Evolutionary conservation across 2,797 vertebrate genomes (phyloP), one percentile per base, ranked within the genome.

Genomic region (Sibirionetta formosa): DNA sequence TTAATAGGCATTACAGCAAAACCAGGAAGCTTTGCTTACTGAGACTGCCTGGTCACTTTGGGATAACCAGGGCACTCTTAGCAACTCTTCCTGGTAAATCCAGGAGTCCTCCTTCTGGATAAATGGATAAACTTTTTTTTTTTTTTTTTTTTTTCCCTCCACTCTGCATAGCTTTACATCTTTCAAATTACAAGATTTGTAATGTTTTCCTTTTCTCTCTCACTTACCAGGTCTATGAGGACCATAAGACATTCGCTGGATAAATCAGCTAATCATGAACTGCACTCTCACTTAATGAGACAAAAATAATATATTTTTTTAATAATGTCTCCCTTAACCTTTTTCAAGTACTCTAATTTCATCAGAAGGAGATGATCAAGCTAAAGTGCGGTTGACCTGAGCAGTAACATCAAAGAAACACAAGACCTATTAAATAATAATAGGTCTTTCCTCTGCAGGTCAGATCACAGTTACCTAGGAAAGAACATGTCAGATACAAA

Each of bases 251-350:
- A 68, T 86, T 80, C 35, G 14, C 23, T 75, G 33, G 35, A 90
- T 88, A 86, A 86, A 48, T 82, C 50, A 85, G 68, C 48, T 96
- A 58, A 68, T 86, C 64, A 26, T 86, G 81, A 88, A 81, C 46
- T n/a, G 7, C 36, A 44, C 7, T 81, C 2, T 68, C 22, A n/a
- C 36, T 70, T 73, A 86, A 64, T 86, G 38, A 88, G 57, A 76
- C 19, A 84, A 82, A 86, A 86, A 60, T 20, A 0, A 20, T 26
- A 5, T 31, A 8, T 65, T n/a, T 51, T 70, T 94, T 76, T 64
- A 82, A 38, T 17, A 40, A 84, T 82, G 77, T 56, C 54, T 86
- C 57, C 24, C 46, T 69, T 83, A 20, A 18, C 35, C 35, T 60
- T 90, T 86, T 92, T 85, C 57, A 88, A 77, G 40, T 88, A 69